Evolutionary conservation across 2,113 vertebrate genomes (phyloP).

Genomic region (Monarcha castaneiventris): DNA sequence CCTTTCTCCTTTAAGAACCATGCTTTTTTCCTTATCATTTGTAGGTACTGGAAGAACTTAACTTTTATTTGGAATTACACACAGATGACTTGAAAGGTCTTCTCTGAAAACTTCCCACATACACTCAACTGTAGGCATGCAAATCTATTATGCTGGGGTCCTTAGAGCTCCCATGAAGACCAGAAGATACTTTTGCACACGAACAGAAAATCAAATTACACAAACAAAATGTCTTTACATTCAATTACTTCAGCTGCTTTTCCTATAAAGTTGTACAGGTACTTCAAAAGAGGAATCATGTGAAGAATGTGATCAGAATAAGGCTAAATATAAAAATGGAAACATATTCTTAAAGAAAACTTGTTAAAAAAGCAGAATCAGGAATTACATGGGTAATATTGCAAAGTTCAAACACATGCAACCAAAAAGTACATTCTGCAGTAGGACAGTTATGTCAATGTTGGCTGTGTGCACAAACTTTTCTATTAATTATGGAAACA

Average conservation of each 20-base stretch:
- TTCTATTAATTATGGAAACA: background rate
- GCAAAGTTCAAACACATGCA: background rate
- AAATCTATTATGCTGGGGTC: background rate
- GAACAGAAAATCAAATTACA: background rate
- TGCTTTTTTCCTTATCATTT: background rate
- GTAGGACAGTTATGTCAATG: rapidly evolving
- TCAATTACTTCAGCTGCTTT: background rate
- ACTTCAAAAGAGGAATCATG: background rate
- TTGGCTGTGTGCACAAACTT: background rate
- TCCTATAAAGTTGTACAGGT: background rate
- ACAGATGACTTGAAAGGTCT: background rate
- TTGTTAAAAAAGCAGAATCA: background rate
- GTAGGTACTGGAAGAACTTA: background rate
- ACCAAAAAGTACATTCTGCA: background rate
- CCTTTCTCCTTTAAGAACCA: background rate
- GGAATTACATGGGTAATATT: background rate
- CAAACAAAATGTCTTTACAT: background rate
- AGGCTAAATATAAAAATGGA: background rate
- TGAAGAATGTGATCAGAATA: background rate
- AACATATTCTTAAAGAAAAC: background rate
- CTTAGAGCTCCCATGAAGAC: background rate
- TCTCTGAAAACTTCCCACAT: background rate
- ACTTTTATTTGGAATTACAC: background rate
- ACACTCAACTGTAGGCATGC: background rate
- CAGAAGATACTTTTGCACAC: background rate